A percentile compares a stretch with the other conserved stretches of the same genome.
Conservation (phyloP, 2,888 invertebrate genomes). For the Caenorhabditis doughertyi region DNA sequence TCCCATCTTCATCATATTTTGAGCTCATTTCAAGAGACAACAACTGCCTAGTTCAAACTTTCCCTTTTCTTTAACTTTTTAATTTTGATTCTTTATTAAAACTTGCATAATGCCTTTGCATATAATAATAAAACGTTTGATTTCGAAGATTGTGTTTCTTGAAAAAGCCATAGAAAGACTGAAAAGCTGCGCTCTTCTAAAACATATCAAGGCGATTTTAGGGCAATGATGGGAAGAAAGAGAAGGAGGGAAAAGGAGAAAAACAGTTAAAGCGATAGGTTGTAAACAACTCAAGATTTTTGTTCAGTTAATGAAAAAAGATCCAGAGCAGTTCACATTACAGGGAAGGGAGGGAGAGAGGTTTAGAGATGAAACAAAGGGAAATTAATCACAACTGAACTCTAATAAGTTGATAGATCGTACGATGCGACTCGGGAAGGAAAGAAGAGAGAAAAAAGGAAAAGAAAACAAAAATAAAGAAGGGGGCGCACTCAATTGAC, state of each 20-base stretch:
- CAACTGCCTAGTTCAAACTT: constrained; percentile 22
- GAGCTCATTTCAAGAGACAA: constrained; percentile 39
- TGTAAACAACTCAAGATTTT: constrained; percentile 56
- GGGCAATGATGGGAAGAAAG: constrained; percentile 43
- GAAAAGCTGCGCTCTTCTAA: constrained; percentile 60
- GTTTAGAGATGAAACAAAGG: constrained; percentile 8
- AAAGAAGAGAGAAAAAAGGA: constrained; percentile 22
- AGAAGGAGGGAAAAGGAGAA: constrained; percentile 3
- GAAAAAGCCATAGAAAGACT: constrained; percentile 52
- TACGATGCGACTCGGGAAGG: constrained; percentile 50
- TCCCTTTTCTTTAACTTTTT: not conserved
- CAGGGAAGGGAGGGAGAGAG: constrained; percentile 13
- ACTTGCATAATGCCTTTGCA: constrained; percentile 61
- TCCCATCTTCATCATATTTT: constrained; percentile 40
- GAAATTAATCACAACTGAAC: constrained; percentile 48
- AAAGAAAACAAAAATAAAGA: constrained; percentile 27
- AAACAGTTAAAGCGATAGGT: constrained; percentile 40
- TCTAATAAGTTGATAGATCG: constrained; percentile 38
- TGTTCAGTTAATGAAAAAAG: constrained; percentile 54
- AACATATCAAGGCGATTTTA: constrained; percentile 40
- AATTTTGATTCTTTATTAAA: constrained; percentile 55
- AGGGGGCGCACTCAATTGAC: constrained; percentile 35
- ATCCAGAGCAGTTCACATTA: constrained; percentile 48
- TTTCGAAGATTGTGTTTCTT: constrained; percentile 21
- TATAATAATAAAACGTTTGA: constrained; percentile 37